Percentiles rank a stretch among this genome's conserved stretches.
Conservation (phyloP, 2,888 invertebrate genomes). For the Herminia tarsipennalis region DNA sequence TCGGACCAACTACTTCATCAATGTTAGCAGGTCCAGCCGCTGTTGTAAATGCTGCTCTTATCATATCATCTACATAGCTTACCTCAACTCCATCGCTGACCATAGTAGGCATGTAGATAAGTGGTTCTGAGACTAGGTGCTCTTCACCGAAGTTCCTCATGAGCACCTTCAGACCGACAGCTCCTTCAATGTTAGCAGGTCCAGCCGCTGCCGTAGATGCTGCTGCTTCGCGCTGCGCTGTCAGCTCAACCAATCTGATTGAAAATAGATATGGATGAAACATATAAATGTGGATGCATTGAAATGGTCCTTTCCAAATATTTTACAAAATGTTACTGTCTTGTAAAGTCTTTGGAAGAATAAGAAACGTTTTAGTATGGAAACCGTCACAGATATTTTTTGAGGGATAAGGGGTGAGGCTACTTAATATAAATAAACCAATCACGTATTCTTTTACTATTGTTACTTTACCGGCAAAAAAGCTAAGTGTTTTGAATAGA, state of each 20-base stretch:
- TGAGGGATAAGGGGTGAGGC: too few species aligned
- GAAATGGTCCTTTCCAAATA: too few species aligned
- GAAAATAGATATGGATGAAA: too few species aligned
- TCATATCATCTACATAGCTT: constrained; percentile 38
- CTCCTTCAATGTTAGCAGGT: constrained; percentile 49
- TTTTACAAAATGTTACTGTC: too few species aligned
- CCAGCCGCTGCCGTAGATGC: constrained; percentile 65
- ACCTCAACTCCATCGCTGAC: constrained; percentile 79
- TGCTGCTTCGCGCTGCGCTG: constrained; percentile 78
- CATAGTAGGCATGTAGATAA: constrained; percentile 84
- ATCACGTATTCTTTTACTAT: too few species aligned
- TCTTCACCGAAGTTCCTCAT: constrained; percentile 88
- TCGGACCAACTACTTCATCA: constrained; percentile 76
- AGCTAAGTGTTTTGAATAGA: too few species aligned
- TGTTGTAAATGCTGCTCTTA: constrained; percentile 68
- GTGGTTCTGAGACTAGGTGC: constrained; percentile 77
- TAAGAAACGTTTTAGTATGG: too few species aligned
- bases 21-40: constrained; percentile 46
- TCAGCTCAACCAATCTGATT: constrained; percentile 81
- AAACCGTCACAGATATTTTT: too few species aligned
- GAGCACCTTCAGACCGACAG: constrained; percentile 83
- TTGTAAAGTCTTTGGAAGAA: too few species aligned
- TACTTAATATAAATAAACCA: too few species aligned
- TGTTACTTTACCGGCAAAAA: too few species aligned
- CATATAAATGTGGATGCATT: too few species aligned